phyloP scores from a whole-genome alignment of 2,113 vertebrate species.

The Psammodynastes pulverulentus region DNA sequence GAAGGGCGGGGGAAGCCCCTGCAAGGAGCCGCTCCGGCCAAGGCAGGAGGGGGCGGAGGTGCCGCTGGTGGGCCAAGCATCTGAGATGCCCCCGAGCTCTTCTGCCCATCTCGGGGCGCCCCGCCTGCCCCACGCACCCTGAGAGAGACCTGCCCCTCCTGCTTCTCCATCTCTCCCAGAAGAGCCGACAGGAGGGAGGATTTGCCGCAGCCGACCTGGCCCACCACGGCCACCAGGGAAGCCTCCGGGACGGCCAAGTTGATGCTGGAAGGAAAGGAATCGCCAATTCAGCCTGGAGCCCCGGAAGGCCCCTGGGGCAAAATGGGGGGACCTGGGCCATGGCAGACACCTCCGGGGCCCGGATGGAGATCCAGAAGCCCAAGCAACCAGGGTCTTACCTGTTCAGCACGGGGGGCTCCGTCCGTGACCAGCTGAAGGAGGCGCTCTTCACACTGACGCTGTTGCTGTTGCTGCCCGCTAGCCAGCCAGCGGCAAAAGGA shows the following conservation, averaged over 20 bases:
- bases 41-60: background rate
- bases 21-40: too few relatives aligned
- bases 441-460: slow-evolving; percentile 81
- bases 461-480: slow-evolving; percentile 74
- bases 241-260: slow-evolving; percentile 70
- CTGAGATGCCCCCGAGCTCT: background rate
- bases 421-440: slow-evolving; percentile 87
- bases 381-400: slow-evolving; percentile 66
- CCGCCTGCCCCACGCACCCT: slow-evolving; percentile 76
- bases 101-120: background rate
- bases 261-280: slow-evolving; percentile 72
- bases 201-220: slow-evolving; percentile 73
- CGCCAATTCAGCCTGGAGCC: background rate
- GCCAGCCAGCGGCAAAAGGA: slow-evolving; percentile 16
- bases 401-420: slow-evolving; percentile 76
- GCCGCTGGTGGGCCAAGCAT: background rate
- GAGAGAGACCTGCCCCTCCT: slow-evolving; percentile 69
- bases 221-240: slow-evolving; percentile 69
- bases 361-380: background rate
- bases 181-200: slow-evolving; percentile 75
- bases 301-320: background rate
- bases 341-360: background rate
- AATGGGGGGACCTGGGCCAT: background rate
- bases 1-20: background rate
- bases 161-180: slow-evolving; percentile 75